Evolutionary conservation across 2,113 vertebrate genomes (phyloP).

Genomic region (Tenebrosternarchus preto): DNA sequence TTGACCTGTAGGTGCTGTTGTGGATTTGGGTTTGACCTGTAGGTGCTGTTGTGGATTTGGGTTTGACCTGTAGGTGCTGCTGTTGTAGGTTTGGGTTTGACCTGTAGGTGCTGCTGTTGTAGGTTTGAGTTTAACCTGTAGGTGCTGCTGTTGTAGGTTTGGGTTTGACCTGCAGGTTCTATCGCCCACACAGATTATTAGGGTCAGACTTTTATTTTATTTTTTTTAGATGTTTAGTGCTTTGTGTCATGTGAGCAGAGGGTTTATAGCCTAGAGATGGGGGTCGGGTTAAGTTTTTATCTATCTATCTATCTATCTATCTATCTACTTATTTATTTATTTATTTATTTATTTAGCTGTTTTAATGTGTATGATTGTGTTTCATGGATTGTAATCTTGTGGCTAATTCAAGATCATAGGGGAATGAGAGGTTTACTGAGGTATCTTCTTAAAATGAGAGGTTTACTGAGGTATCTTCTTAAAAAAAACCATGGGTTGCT

Average conservation of each 20-base stretch:
- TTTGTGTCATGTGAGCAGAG: constrained; percentile 79
- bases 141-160: constrained; percentile 75
- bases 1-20: no score
- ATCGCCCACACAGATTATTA: constrained; percentile 80
- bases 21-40: no score
- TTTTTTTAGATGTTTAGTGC: constrained; percentile 79
- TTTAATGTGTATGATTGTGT: constrained; percentile 46
- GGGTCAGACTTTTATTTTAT: constrained; percentile 80
- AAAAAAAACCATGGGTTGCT: background rate
- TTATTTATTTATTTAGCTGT: constrained; percentile 27
- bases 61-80: no score
- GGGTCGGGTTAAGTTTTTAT: constrained; percentile 45
- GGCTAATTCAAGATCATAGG: constrained; percentile 33
- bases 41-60: constrained; percentile 79
- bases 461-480: background rate
- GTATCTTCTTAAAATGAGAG: background rate
- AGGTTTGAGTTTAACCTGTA: no score
- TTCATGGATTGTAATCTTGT: constrained; percentile 39
- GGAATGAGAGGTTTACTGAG: background rate
- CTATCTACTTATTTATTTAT: no score
- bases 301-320: no score
- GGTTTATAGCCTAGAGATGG: constrained; percentile 71
- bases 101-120: constrained; percentile 78
- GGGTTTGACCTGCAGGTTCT: constrained; percentile 77
- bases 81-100: constrained; percentile 75